Evolutionary conservation across 2,888 invertebrate species (phyloP), one percentile per base, ranked within the genome.

Genomic region (Thymelicus sylvestris): DNA sequence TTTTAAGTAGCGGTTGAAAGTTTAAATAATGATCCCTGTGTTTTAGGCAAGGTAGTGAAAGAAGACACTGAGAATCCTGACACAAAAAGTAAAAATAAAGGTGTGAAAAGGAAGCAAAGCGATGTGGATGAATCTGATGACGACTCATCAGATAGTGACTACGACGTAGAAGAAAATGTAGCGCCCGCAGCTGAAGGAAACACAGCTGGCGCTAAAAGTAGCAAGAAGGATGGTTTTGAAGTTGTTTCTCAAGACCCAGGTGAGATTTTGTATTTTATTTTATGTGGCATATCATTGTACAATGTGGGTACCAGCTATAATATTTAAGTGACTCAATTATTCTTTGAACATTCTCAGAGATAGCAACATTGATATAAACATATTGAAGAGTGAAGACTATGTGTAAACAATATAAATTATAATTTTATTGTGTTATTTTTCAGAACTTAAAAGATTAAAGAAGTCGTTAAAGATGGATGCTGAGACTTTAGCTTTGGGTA

Each of bases 401-500:
- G 10, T 44, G 44, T 12, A 2, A 12, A 10, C 8, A 10, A 12
- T 44, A 44, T 10, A 44, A 44, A 44, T 44, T 44, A 12, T 44
- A 12, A 12, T 44, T 44, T 44, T 4, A 10, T 44, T 44, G 31
- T 31, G 50, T 48, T 50, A n/a, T 72, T 5, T 86, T 86, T 72
- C 78, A 95, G 95, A 91, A 70, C 76, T 92, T 67, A 95, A 94
- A 79, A 82, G 86, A 55, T 78, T 94, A 52, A 94, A 92, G 72
- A 96, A 95, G 79, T 95, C 95, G 74, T 89, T 96, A 60, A 97
- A 97, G 83, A 94, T 99, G 81, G 96, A 96, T 72, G 96, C 98
- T 44, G 97, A 98, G 86, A 98, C 98, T 71, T 90, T 99, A 75
- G 99, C 99, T 0, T 90, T 99, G 48, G 99, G 99, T 1, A 96